These are phyloP conservation scores for Cebidichthys violaceus DNA, from an alignment of 2,113 vertebrate species.

Conservation along the genomic window DNA sequence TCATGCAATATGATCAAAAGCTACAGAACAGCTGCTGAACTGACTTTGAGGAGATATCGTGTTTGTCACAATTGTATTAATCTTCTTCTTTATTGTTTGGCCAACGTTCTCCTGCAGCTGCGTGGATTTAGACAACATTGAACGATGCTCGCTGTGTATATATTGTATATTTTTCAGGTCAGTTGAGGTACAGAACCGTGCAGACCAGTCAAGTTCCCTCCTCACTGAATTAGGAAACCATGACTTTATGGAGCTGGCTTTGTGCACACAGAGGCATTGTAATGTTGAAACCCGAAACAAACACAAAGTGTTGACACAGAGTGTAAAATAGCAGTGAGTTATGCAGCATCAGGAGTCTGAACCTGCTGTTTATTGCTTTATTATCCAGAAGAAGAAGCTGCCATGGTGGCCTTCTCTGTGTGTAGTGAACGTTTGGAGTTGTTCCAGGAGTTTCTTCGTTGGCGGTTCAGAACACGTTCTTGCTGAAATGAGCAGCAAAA, in stretches of 20 bases:
- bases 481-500: constrained; percentile 23
- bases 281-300: not conserved
- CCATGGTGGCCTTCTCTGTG: not conserved
- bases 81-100: no score
- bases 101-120: no score
- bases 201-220: not conserved
- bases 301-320: not conserved
- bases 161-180: no score
- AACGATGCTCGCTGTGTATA: no score
- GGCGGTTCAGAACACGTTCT: not conserved
- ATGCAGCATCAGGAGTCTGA: not conserved
- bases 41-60: no score
- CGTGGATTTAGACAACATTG: no score
- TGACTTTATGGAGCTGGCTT: not conserved
- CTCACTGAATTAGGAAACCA: not conserved
- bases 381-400: not conserved
- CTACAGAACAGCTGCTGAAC: no score
- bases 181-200: not conserved
- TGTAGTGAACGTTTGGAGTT: constrained; percentile 1
- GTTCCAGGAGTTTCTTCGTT: constrained; percentile 27
- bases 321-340: no score
- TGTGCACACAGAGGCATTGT: not conserved
- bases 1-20: no score
- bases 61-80: no score
- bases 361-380: constrained; percentile 20